Evolutionary conservation across 2,888 invertebrate species (phyloP).

Genomic region (Melanchra persicariae): DNA sequence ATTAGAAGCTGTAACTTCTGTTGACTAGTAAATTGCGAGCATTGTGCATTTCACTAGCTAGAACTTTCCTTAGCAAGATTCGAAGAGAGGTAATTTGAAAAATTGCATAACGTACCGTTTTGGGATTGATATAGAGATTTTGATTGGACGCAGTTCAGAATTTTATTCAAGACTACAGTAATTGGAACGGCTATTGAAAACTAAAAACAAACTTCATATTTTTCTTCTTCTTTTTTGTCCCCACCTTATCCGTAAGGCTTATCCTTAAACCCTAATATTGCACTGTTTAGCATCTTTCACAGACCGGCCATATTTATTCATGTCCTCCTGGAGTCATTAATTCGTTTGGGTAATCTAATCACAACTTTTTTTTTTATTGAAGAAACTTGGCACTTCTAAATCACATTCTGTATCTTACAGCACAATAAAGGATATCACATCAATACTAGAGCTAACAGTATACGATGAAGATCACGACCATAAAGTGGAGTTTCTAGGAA

Average conservation of each 20-base stretch:
- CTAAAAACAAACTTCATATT: background rate
- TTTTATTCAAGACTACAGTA: too few relatives aligned
- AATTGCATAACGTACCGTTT: background rate
- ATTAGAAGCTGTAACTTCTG: conserved; percentile 5
- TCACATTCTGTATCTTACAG: conserved; percentile 81
- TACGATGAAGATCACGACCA: conserved; percentile 99
- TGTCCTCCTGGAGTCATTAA: background rate
- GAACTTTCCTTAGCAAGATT: background rate
- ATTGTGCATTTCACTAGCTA: background rate
- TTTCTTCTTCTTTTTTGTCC: too few relatives aligned
- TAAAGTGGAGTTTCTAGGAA: conserved; percentile 99
- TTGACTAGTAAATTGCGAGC: background rate
- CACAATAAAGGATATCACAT: conserved; percentile 98
- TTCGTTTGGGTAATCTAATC: too few relatives aligned
- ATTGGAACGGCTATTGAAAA: background rate
- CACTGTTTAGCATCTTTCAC: too few relatives aligned
- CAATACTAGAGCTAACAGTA: conserved; percentile 98
- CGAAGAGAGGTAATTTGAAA: background rate
- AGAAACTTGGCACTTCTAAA: background rate
- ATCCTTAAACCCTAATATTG: too few relatives aligned
- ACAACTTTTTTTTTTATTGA: too few relatives aligned
- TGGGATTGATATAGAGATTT: background rate
- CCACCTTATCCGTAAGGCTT: too few relatives aligned
- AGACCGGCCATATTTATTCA: too few relatives aligned
- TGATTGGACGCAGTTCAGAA: background rate